Conservation (phyloP, 1,140 invertebrate genomes). For the Oryctes rhinoceros region DNA sequence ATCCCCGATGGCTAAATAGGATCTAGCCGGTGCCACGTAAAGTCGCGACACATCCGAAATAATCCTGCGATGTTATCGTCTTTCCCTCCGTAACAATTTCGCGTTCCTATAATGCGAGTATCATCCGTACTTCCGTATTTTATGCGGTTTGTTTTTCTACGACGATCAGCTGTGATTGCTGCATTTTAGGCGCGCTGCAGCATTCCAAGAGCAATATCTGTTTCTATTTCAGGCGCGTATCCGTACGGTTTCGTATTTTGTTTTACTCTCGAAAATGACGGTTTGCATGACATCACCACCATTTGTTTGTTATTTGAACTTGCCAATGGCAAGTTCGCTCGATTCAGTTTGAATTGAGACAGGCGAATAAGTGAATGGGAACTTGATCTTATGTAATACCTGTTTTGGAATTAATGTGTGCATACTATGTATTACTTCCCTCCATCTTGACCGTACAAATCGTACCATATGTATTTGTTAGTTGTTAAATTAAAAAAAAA, state of each 20-base stretch:
- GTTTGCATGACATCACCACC: constrained; percentile 23
- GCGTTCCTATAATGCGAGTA: neutral
- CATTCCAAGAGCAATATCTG: neutral
- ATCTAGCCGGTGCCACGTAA: neutral
- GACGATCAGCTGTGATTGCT: constrained; percentile 22
- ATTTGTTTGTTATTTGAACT: constrained; percentile 35
- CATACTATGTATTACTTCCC: neutral
- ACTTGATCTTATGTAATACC: constrained; percentile 34
- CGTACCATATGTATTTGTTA: neutral
- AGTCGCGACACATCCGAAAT: too few species aligned
- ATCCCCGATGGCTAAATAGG: neutral
- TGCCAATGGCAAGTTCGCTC: constrained; percentile 30
- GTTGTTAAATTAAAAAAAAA: neutral
- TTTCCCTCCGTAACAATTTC: neutral
- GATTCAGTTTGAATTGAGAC: constrained; percentile 7
- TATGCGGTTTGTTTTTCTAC: neutral
- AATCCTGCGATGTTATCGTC: neutral
- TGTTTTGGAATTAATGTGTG: constrained; percentile 17
- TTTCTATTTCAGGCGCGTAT: neutral
- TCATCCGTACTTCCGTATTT: neutral
- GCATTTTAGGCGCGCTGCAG: constrained; percentile 17
- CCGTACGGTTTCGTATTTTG: neutral
- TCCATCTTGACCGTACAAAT: neutral
- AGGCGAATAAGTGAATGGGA: constrained; percentile 30
- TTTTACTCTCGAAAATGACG: constrained; percentile 17